Evolutionary conservation across 2,888 invertebrate genomes (phyloP), one percentile per base, ranked within the genome.

Genomic region (Trissonchulus sp.): DNA sequence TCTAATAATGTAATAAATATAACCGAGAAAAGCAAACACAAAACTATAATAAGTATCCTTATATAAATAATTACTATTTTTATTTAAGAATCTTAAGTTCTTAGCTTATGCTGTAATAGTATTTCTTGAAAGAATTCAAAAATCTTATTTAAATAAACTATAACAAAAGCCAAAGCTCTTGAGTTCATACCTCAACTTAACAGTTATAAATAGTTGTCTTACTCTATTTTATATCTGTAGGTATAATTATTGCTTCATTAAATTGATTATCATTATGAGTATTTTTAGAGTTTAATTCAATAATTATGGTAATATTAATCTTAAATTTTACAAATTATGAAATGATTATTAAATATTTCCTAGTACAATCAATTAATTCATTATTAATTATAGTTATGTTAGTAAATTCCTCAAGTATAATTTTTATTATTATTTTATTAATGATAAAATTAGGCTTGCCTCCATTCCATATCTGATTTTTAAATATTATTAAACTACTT

Each of bases 1-100:
- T 72, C 72, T 38, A 72, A 15, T 31, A 72, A 30, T 15, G 72
- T 72, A n/a, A 72, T 2, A 72, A 33, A 69, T 48, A 48, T 48
- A 48, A 48, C 23, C 23, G 48, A 48, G 23, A 48, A 48, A n/a
- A n/a, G n/a, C n/a, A n/a, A n/a, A n/a, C n/a, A n/a, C n/a, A n/a
- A n/a, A n/a, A n/a, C n/a, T n/a, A n/a, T n/a, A n/a, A n/a, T n/a
- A n/a, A n/a, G n/a, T n/a, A n/a, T n/a, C n/a, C n/a, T n/a, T n/a
- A n/a, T n/a, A n/a, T n/a, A n/a, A n/a, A n/a, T n/a, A n/a, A n/a
- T n/a, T n/a, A n/a, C n/a, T n/a, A n/a, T n/a, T n/a, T n/a, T n/a
- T n/a, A n/a, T n/a, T n/a, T n/a, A n/a, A n/a, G n/a, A n/a, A n/a
- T n/a, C n/a, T n/a, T n/a, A n/a, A n/a, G n/a, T n/a, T n/a, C n/a